Percentiles rank a stretch among this genome's conserved stretches.
phyloP scores from a whole-genome alignment of 2,797 vertebrate genomes.

The Botia kubotai region DNA sequence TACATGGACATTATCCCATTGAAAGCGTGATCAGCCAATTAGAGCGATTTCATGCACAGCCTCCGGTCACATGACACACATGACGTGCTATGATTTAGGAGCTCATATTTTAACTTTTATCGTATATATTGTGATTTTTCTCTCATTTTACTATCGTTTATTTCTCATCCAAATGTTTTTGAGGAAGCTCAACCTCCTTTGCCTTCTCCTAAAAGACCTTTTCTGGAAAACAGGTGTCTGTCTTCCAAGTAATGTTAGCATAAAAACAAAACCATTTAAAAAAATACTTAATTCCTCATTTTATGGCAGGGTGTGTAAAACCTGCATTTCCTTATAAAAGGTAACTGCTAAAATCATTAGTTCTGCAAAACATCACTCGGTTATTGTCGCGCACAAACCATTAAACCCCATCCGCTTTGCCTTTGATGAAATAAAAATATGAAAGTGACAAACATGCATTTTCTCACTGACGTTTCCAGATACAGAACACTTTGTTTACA shows the following conservation, averaged over 20 bases:
- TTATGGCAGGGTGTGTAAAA: neutral
- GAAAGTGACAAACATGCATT: neutral
- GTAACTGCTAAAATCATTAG: neutral
- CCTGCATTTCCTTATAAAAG: conserved; percentile 3
- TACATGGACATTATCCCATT: neutral
- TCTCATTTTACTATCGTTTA: neutral
- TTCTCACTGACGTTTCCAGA: neutral
- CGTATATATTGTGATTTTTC: neutral
- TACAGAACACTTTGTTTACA: neutral
- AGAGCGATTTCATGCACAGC: neutral
- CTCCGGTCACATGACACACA: neutral
- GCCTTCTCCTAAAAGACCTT: neutral
- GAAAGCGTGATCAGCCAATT: neutral
- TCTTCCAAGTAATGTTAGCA: neutral
- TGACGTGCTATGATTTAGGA: neutral
- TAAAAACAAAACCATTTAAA: neutral
- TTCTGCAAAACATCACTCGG: neutral
- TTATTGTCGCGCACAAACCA: neutral
- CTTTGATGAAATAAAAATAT: neutral
- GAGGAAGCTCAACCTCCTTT: neutral
- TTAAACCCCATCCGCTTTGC: neutral
- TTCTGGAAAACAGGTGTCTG: conserved; percentile 11
- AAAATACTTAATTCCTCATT: conserved; percentile 2
- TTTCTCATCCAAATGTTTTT: neutral
- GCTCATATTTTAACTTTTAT: neutral